Percentiles rank a stretch among this genome's conserved stretches.
phyloP scores from a whole-genome alignment of 2,113 vertebrate genomes.

The Panthera leo region DNA sequence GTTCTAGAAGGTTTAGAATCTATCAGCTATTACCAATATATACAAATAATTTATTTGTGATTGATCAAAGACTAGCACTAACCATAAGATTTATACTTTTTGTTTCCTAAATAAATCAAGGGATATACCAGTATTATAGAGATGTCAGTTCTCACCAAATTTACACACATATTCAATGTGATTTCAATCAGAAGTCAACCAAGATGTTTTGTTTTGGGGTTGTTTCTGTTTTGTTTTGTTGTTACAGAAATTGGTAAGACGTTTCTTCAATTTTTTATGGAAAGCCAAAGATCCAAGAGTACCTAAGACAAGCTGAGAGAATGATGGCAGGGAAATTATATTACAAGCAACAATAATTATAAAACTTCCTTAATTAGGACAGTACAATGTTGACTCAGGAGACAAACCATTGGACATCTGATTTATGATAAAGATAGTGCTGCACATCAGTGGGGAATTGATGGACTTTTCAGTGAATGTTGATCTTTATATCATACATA shows the following conservation, averaged over 20 bases:
- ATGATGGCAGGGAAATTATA: background rate
- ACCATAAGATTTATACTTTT: background rate
- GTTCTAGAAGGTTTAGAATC: background rate
- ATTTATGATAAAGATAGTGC: background rate
- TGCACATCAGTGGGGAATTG: background rate
- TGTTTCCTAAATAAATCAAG: slow-evolving; percentile 8
- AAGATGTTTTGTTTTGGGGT: background rate
- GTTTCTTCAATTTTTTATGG: background rate
- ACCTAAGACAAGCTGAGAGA: background rate
- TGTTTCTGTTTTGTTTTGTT: background rate
- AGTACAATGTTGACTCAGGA: background rate
- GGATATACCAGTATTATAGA: background rate
- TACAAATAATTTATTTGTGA: background rate
- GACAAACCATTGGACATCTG: background rate
- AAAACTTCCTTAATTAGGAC: background rate
- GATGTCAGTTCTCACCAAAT: background rate
- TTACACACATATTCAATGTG: background rate
- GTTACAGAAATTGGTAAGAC: background rate
- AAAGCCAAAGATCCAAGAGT: background rate
- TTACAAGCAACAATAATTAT: background rate
- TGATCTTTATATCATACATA: background rate
- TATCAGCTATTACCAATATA: background rate
- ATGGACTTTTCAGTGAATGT: background rate
- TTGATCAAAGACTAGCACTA: background rate
- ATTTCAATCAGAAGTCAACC: background rate